These are phyloP conservation scores for Thinocorus orbignyianus DNA, from an alignment of 2,113 vertebrate species.

Conservation along the genomic window DNA sequence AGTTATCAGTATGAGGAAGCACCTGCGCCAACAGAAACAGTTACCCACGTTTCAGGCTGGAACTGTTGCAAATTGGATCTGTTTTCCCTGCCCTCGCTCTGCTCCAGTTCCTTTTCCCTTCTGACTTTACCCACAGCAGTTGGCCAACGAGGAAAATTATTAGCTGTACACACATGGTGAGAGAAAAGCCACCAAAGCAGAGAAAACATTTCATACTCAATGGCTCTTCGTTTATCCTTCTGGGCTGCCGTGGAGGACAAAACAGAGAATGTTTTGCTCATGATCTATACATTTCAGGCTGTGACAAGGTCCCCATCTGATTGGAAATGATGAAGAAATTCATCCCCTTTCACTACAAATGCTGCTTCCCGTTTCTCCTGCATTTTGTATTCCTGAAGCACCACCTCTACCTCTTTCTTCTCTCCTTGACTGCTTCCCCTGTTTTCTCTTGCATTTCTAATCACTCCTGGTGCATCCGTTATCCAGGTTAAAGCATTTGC, in stretches of 20 bases:
- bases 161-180: background rate
- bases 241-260: background rate
- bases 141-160: background rate
- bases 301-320: background rate
- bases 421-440: background rate
- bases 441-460: background rate
- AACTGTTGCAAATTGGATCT: background rate
- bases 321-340: background rate
- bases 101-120: background rate
- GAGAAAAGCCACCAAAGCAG: background rate
- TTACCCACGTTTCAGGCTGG: background rate
- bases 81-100: background rate
- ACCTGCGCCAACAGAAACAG: background rate
- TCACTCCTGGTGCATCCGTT: background rate
- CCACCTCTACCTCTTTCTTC: background rate
- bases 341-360: background rate
- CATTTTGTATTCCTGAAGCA: background rate
- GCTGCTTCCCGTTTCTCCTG: background rate
- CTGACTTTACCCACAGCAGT: background rate
- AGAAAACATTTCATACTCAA: background rate
- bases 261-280: background rate
- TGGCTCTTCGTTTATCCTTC: background rate
- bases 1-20: background rate
- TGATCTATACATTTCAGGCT: background rate
- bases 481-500: background rate